A percentile compares a stretch with the other conserved stretches of the same genome.
Conservation (phyloP, 2,888 invertebrate species). For the Epistrophe eligans region DNA sequence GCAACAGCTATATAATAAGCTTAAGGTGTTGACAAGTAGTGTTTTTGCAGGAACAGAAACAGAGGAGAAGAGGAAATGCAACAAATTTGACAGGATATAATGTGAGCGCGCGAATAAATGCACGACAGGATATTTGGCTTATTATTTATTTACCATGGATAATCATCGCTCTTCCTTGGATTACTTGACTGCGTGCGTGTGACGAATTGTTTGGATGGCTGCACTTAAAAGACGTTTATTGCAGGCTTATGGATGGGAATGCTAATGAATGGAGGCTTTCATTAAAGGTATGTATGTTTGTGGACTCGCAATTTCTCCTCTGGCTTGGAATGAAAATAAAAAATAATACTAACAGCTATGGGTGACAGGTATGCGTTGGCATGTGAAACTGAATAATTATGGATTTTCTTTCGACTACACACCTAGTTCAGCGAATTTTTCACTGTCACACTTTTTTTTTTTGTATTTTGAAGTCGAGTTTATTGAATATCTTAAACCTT, state of each 20-base stretch:
- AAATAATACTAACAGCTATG: neutral
- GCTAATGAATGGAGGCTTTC: conserved; percentile 61
- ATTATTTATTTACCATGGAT: conserved; percentile 72
- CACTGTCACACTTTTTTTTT: neutral
- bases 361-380: conserved; percentile 41
- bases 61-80: conserved; percentile 18
- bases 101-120: conserved; percentile 22
- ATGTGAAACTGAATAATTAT: conserved; percentile 36
- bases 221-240: conserved; percentile 63
- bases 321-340: neutral
- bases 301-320: conserved; percentile 45
- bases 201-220: conserved; percentile 55
- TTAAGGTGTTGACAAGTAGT: conserved; percentile 68
- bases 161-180: conserved; percentile 63
- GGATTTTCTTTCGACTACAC: neutral
- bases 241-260: conserved; percentile 57
- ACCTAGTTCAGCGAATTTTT: conserved; percentile 22
- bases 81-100: conserved; percentile 36
- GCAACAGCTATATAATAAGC: conserved; percentile 10
- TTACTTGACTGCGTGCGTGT: conserved; percentile 40
- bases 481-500: no score
- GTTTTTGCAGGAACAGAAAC: neutral
- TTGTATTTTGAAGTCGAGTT: neutral
- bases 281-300: neutral
- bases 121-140: conserved; percentile 72